Evolutionary conservation across 2,797 vertebrate genomes (phyloP), one percentile per base, ranked within the genome.

Genomic region (Sebastes hubbsi): DNA sequence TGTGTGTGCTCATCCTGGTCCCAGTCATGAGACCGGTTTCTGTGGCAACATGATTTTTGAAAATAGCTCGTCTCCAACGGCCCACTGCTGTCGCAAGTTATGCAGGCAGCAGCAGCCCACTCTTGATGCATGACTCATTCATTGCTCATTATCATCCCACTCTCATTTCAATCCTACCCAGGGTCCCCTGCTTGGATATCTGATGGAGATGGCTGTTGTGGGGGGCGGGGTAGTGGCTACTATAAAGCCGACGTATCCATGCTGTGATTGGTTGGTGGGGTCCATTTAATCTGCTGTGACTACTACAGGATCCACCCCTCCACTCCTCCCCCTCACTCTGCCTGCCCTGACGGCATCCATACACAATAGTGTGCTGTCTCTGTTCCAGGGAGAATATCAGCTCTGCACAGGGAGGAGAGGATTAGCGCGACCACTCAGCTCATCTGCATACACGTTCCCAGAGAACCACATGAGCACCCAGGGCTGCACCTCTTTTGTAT

Each of bases 331-430:
- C 90, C 91, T 88, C 87, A 11, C 90, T 91, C 92, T 85, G 86
- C 77, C 85, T 85, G 87, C 93, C 92, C 94, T 93, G 88, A 88
- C 90, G 95, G 93, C 93, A 94, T 95, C 93, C 95, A 94, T 89
- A 89, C 90, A 93, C 89, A 92, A 88, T 88, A 95, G 94, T 85
- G 95, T 73, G 91, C 95, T 91, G 95, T 93, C 91, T 95, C 93
- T 92, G 93, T 93, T 97, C 95, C 96, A 96, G 95, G 92, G 96
- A 97, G 95, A 95, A 94, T 96, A 96, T 96, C 96, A 93, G 93
- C 94, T 85, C 92, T 88, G 89, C 93, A 88, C 96, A 92, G 92
- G 94, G 93, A 95, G 93, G 94, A 94, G 94, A 95, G 96, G 95
- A 96, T 96, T 96, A 96, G 88, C 89, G 80, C 89, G 83, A 80